phyloP scores from a whole-genome alignment of 30 jellyfish, hydroid and myxozoan genomes.

The Aurelia aurita complex sp. Pacific region DNA sequence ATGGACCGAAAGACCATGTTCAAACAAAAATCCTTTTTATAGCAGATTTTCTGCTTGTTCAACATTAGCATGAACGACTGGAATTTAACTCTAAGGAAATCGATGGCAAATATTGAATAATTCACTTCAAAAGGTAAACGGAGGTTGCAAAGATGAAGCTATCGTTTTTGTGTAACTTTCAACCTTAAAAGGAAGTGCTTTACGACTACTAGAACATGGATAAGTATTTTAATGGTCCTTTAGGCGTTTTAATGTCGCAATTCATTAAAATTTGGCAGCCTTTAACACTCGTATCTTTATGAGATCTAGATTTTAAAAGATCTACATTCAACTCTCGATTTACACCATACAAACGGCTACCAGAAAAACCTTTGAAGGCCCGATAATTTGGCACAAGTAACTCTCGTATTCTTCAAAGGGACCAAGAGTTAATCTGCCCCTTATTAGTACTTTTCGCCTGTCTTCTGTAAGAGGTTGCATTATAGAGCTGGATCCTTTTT shows the following conservation, averaged over 20 bases:
- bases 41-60: slow-evolving; percentile 3
- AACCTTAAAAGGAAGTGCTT: not conserved
- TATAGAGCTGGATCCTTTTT: too few species aligned
- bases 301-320: too few species aligned
- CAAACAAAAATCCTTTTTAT: slow-evolving; percentile 42
- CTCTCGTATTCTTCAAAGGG: not conserved
- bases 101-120: slow-evolving; percentile 43
- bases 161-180: slow-evolving; percentile 4
- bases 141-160: slow-evolving; percentile 7
- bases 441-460: not conserved
- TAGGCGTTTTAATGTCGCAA: not conserved
- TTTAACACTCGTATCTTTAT: too few species aligned
- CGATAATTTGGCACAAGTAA: not conserved
- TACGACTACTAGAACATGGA: slow-evolving; percentile 3
- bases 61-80: not conserved
- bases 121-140: slow-evolving; percentile 56
- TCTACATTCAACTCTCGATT: too few species aligned
- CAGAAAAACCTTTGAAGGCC: too few species aligned
- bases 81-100: slow-evolving; percentile 61
- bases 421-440: not conserved
- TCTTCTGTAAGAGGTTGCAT: too few species aligned
- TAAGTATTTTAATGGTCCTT: not conserved
- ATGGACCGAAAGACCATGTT: slow-evolving; percentile 2
- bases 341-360: too few species aligned
- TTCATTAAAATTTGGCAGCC: slow-evolving; percentile 5